Percentiles rank a stretch among this genome's conserved stretches.
Evolutionary conservation across 1,140 invertebrate genomes (phyloP).

Genomic region (Ceratosolen fusciceps): DNA sequence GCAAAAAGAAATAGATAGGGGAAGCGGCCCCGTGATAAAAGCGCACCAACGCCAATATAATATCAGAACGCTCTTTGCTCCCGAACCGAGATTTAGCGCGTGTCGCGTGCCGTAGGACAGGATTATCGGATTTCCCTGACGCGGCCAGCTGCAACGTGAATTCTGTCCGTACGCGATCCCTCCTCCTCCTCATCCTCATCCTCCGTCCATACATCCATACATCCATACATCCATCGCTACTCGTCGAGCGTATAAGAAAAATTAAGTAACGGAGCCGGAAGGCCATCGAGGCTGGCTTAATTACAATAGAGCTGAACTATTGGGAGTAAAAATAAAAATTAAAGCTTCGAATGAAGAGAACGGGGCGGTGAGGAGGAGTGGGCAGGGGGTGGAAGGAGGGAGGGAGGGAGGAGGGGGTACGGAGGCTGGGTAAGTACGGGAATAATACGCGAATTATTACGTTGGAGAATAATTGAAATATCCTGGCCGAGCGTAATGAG

Average conservation of each 20-base stretch:
- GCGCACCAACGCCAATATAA: conserved; percentile 9
- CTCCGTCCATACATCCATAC: not conserved
- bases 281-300: not conserved
- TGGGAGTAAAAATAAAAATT: too few relatives aligned
- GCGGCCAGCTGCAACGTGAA: not conserved
- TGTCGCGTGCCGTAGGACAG: conserved; percentile 29
- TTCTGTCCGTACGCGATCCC: not conserved
- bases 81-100: conserved; percentile 35
- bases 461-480: conserved; percentile 34
- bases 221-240: not conserved
- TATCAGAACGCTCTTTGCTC: not conserved
- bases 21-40: not conserved
- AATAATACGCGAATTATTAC: conserved; percentile 4
- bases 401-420: too few relatives aligned
- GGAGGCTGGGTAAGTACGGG: too few relatives aligned
- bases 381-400: too few relatives aligned
- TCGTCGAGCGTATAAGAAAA: conserved; percentile 18
- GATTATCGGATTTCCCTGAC: conserved; percentile 39
- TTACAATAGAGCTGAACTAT: not conserved
- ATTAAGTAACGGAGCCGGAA: conserved; percentile 31
- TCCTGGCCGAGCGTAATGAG: not conserved
- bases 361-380: too few relatives aligned
- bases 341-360: not conserved
- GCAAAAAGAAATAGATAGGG: not conserved
- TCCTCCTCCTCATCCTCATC: not conserved